phyloP scores from a whole-genome alignment of 2,113 vertebrate genomes.

The Rattus norvegicus region GRCr8 NC_086027.1:76738001-76738500 shows the following conservation, averaged over 20 bases:
- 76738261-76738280: conserved; percentile 12
- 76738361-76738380: conserved; percentile 70
- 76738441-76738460: conserved; percentile 62
- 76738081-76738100: neutral
- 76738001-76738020: neutral
- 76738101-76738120: neutral
- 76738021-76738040: neutral
- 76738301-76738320: conserved; percentile 73
- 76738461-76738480: conserved; percentile 1
- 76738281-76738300: conserved; percentile 49
- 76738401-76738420: conserved; percentile 71
- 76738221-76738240: conserved; percentile 51
- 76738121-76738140: neutral
- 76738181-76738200: neutral
- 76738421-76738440: conserved; percentile 74
- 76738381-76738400: conserved; percentile 63
- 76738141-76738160: conserved; percentile 24
- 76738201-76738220: conserved; percentile 58
- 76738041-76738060: neutral
- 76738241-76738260: neutral
- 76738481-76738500: neutral
- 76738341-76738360: conserved; percentile 50
- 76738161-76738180: conserved; percentile 46
- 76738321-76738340: conserved; percentile 64
- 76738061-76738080: neutral